These are phyloP conservation scores for Aphodius sticticus DNA, from an alignment of 2,888 invertebrate genomes.

Conservation along the genomic window DNA sequence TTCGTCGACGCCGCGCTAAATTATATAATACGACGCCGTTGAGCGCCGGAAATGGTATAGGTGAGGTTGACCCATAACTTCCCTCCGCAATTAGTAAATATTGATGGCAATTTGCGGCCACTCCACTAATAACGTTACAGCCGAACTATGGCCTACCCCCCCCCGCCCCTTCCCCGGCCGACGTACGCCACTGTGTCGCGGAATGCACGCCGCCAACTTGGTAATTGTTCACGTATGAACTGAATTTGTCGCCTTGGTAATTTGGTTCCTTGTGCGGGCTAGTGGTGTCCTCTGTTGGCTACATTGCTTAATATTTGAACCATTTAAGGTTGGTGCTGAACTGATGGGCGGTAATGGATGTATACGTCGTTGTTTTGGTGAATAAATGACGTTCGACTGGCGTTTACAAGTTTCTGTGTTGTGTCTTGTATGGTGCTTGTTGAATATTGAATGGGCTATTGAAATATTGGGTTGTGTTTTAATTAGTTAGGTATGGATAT, in stretches of 20 bases:
- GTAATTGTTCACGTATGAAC: constrained; percentile 4
- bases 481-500: background rate
- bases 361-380: background rate
- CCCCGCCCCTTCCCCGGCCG: background rate
- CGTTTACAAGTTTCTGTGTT: background rate
- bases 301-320: background rate
- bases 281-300: background rate
- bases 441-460: background rate
- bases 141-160: background rate
- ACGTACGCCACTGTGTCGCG: background rate
- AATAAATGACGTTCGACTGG: background rate
- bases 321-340: background rate
- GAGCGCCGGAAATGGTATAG: background rate
- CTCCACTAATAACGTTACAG: constrained; percentile 47
- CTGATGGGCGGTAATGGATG: background rate
- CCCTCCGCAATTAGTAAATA: constrained; percentile 47
- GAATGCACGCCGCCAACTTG: background rate
- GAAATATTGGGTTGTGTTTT: background rate
- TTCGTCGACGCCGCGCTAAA: background rate
- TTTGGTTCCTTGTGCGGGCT: background rate
- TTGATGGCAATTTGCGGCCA: constrained; percentile 48
- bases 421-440: background rate
- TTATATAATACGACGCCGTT: background rate
- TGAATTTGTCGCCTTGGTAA: background rate
- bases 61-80: constrained; percentile 39